Evolutionary conservation across 2,888 invertebrate genomes (phyloP), one percentile per base, ranked within the genome.

Genomic region (Dioctria rufipes): DNA sequence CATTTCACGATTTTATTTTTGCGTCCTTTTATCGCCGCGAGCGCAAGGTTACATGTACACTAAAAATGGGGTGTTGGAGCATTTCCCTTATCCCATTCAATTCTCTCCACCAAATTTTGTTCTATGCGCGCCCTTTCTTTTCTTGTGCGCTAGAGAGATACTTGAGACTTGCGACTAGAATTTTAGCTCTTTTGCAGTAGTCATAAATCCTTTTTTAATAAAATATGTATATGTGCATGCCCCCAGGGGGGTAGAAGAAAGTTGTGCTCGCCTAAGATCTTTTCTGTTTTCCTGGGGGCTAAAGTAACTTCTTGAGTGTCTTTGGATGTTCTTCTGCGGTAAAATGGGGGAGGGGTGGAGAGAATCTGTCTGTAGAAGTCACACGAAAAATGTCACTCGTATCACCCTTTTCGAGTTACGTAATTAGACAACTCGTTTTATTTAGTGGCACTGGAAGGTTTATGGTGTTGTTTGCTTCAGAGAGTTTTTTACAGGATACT

Each of bases 131-230:
- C 42, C 66, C 60, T 60, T 9, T 46, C 73, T 42, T 58, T 9
- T n/a, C 11, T 42, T 49, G 8, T 61, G 5, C 37, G 58, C 46
- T 43, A 49, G 25, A 25, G 2, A 25, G 40, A 69, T 69, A 25
- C 49, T 37, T 25, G 25, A 25, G 25, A 25, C 25, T 25, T 25
- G 25, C 25, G 25, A 60, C 60, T 25, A n/a, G 46, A 11, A 13
- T 66, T 78, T 61, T 40, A 37, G 77, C 66, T 58, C 75, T 75
- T 61, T 75, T 75, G 60, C 66, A 66, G 65, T 54, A 75, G 77
- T 75, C 66, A 80, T 80, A 80, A 80, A 80, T 80, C 80, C 80
- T 75, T 80, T 78, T 80, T 80, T 80, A 73, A 73, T 75, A 80
- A 66, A 80, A 80, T 75, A 80, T 80, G 66, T 80, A 66, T 75